Evolutionary conservation across 92 coral and sea anemone genomes (phyloP), one percentile per base, ranked within the genome.

Genomic region (Parazoanthus atlanticus): DNA sequence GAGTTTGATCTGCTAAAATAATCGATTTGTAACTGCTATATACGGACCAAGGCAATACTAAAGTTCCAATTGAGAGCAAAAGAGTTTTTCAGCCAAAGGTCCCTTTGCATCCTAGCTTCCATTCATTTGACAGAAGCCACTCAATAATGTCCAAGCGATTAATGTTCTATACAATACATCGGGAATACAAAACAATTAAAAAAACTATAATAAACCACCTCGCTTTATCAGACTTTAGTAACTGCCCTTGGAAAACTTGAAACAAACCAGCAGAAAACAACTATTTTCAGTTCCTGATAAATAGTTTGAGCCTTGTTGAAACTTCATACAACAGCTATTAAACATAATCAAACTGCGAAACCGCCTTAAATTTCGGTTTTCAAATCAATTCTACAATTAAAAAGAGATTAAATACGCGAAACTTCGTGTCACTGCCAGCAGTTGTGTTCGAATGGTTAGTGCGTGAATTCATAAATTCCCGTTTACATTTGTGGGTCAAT

Each of bases 301-400:
- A 28, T 41, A 70, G 78, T 47, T 71, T 40, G 31, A 41, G 82
- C 65, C 64, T 46, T 75, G 79, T 6, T 31, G n/a, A 69, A 84
- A 31, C 38, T 5, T 41, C 76, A 71, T 26, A 38, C 32, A 70
- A 41, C 4, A 33, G 26, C 26, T 32, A 71, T 28, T 17, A 28
- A 29, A 28, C 0, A 10, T 36, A 32, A 13, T 8, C 23, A 31
- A 73, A 30, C 41, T 6, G 77, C 12, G 21, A 73, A 36, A 73
- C 76, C 33, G 23, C 34, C 11, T 8, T 26, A 69, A 10, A 4
- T 71, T 71, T 71, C 76, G 36, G 76, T 12, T n/a, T 11, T 30
- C 36, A 71, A 28, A 32, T 71, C 74, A 25, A n/a, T 8, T 25
- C 28, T 29, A 67, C 33, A 12, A 11, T 29, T 74, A 74, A 5